Conservation (phyloP, 2,888 invertebrate species). For the Cordilura impudica region DNA sequence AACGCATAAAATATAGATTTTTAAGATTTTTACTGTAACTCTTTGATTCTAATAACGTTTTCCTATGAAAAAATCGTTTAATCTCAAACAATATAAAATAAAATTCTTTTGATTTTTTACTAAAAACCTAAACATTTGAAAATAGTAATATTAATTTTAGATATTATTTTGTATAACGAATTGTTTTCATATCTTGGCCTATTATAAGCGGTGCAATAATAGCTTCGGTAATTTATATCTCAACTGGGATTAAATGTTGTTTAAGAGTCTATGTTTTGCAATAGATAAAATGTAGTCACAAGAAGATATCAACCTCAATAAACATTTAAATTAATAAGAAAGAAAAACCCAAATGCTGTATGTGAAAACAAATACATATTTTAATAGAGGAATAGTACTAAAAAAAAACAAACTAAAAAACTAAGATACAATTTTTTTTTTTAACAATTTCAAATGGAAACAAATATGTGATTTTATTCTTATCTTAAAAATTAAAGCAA, state of each 20-base stretch:
- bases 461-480: neutral
- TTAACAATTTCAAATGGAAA: neutral
- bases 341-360: neutral
- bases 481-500: conserved; percentile 7
- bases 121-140: too few species aligned
- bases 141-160: too few species aligned
- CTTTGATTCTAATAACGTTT: too few species aligned
- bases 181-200: too few species aligned
- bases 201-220: too few species aligned
- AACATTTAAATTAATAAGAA: neutral
- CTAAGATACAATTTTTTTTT: neutral
- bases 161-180: too few species aligned
- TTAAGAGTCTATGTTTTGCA: neutral
- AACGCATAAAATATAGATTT: too few species aligned
- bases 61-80: too few species aligned
- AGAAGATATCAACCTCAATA: neutral
- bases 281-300: neutral
- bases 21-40: too few species aligned
- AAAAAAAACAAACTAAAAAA: neutral
- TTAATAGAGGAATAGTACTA: neutral
- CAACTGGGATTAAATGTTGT: conserved; percentile 3
- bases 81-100: too few species aligned
- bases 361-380: neutral
- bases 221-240: too few species aligned
- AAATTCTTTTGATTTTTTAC: too few species aligned